Conservation (phyloP, 2,113 vertebrate genomes). For the Mystacornis crossleyi region DNA sequence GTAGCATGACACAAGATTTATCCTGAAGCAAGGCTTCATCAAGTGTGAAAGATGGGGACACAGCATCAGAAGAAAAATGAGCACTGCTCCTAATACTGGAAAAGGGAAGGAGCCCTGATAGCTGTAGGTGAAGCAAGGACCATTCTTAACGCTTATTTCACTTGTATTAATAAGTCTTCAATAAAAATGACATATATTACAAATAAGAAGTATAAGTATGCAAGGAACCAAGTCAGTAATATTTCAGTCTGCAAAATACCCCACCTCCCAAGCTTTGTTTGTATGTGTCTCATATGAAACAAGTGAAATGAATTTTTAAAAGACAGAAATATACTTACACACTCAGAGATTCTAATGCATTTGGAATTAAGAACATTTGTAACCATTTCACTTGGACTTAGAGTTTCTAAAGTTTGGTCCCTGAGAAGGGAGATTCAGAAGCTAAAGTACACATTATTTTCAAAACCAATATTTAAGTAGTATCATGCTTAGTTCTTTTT, state of each 20-base stretch:
- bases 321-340: neutral
- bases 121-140: neutral
- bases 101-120: neutral
- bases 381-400: neutral
- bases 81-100: neutral
- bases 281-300: neutral
- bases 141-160: neutral
- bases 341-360: neutral
- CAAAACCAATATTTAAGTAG: neutral
- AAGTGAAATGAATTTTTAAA: neutral
- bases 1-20: neutral
- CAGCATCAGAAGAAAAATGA: slow-evolving; percentile 11
- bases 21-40: neutral
- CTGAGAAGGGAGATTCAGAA: neutral
- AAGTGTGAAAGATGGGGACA: neutral
- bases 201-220: neutral
- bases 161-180: neutral
- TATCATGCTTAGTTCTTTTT: neutral
- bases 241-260: neutral
- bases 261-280: neutral
- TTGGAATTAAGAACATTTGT: neutral
- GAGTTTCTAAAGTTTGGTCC: neutral
- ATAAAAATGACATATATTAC: neutral
- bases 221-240: neutral
- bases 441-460: neutral